Conservation (phyloP, 2,888 invertebrate species). For the Linnaemya tessellans region DNA sequence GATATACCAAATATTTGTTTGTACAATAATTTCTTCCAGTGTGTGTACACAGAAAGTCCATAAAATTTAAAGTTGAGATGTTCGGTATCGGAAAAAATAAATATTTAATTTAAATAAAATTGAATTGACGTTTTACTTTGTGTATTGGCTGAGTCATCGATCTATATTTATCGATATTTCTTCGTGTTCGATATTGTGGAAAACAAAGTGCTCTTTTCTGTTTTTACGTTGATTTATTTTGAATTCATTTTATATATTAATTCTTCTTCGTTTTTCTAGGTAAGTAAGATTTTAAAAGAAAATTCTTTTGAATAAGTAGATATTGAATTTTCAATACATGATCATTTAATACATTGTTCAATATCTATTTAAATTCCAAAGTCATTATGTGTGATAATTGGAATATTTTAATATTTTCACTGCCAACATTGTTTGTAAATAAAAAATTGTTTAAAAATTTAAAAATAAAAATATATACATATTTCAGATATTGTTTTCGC, state of each 20-base stretch:
- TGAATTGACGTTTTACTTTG: constrained; percentile 46
- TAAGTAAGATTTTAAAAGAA: constrained; percentile 47
- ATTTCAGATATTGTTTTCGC: too few relatives aligned
- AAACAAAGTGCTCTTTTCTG: constrained; percentile 50
- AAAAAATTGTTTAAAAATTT: too few relatives aligned
- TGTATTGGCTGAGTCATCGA: constrained; percentile 77
- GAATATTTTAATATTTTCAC: not conserved
- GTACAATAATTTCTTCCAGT: constrained; percentile 42
- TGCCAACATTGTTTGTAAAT: too few relatives aligned
- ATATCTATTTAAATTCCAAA: not conserved
- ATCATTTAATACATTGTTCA: constrained; percentile 1
- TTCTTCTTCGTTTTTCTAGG: constrained; percentile 23
- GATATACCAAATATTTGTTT: not conserved
- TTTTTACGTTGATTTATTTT: constrained; percentile 43
- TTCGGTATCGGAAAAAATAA: constrained; percentile 8
- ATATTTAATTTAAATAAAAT: constrained; percentile 31
- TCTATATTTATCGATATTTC: constrained; percentile 76
- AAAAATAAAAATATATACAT: too few relatives aligned
- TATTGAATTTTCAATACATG: constrained; percentile 35
- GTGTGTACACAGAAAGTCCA: constrained; percentile 26
- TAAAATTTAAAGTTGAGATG: constrained; percentile 22
- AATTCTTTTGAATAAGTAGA: constrained; percentile 27
- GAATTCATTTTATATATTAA: constrained; percentile 4
- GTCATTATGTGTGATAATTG: not conserved
- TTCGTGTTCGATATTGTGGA: constrained; percentile 68